A percentile compares a stretch with the other conserved stretches of the same genome.
Evolutionary conservation across 2,888 invertebrate genomes (phyloP).

Genomic region (Alloplasta piceator): DNA sequence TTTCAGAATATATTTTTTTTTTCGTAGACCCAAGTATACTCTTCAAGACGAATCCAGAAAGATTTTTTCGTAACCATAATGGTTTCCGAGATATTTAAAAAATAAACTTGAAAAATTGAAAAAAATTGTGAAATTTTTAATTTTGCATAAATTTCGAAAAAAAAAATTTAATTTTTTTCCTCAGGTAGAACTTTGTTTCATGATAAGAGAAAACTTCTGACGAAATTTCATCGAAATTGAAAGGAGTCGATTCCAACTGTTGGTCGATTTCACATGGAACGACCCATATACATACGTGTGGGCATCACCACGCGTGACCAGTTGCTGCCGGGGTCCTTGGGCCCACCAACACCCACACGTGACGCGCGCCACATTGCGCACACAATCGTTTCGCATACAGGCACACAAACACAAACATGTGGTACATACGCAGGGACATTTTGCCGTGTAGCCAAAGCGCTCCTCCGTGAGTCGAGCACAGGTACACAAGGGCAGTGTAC

Average conservation of each 20-base stretch:
- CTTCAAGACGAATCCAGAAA: too few relatives aligned
- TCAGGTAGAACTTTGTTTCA: too few relatives aligned
- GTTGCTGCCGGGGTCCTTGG: constrained; percentile 67
- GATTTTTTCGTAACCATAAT: too few relatives aligned
- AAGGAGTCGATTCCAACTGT: constrained; percentile 1
- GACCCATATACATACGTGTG: constrained; percentile 58
- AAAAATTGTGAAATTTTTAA: too few relatives aligned
- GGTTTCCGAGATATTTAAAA: too few relatives aligned
- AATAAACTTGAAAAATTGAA: too few relatives aligned
- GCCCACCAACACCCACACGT: constrained; percentile 67
- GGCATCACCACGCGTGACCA: constrained; percentile 69
- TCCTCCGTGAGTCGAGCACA: constrained; percentile 50
- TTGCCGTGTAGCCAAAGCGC: constrained; percentile 47
- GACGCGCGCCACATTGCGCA: constrained; percentile 55
- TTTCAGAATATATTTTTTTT: too few relatives aligned
- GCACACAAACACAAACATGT: constrained; percentile 7
- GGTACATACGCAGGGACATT: constrained; percentile 31
- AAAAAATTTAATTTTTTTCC: too few relatives aligned
- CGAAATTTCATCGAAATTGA: too few relatives aligned
- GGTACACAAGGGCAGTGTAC: constrained; percentile 59
- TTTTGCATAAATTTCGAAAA: too few relatives aligned
- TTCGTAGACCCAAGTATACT: too few relatives aligned
- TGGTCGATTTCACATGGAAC: constrained; percentile 8
- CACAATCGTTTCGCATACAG: constrained; percentile 13
- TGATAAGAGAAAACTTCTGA: too few relatives aligned